Evolutionary conservation across 2,797 vertebrate genomes (phyloP).

Genomic region (Ataeniobius toweri): DNA sequence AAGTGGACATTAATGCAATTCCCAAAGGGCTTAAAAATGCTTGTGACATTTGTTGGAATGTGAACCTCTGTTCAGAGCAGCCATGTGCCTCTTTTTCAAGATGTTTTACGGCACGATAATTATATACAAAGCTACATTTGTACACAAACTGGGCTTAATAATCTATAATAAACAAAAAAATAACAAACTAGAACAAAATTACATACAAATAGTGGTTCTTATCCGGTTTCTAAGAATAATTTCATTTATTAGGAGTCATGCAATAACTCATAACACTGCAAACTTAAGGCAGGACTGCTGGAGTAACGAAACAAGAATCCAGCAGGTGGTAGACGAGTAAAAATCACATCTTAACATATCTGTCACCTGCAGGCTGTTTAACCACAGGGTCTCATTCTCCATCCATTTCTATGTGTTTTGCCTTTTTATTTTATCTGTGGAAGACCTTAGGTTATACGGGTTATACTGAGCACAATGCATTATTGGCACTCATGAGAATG

Average conservation of each 20-base stretch:
- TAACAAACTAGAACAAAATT: not conserved
- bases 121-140: not conserved
- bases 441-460: not conserved
- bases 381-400: not conserved
- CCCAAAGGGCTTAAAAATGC: not conserved
- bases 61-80: not conserved
- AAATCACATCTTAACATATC: not conserved
- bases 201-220: not conserved
- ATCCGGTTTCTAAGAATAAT: not conserved
- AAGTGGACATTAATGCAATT: not conserved
- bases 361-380: not conserved
- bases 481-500: not conserved
- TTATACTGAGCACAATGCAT: not conserved
- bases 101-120: not conserved
- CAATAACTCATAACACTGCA: not conserved
- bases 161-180: not conserved
- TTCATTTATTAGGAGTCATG: not conserved
- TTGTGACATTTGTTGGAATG: not conserved
- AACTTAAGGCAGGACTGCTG: not conserved
- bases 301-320: not conserved
- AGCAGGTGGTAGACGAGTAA: not conserved
- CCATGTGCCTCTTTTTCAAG: not conserved
- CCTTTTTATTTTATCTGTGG: not conserved
- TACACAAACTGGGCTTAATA: not conserved
- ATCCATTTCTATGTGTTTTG: not conserved